A percentile compares a stretch with the other conserved stretches of the same genome.
Evolutionary conservation across 1,140 invertebrate species (phyloP).

Genomic region (Pentalonia nigronervosa): DNA sequence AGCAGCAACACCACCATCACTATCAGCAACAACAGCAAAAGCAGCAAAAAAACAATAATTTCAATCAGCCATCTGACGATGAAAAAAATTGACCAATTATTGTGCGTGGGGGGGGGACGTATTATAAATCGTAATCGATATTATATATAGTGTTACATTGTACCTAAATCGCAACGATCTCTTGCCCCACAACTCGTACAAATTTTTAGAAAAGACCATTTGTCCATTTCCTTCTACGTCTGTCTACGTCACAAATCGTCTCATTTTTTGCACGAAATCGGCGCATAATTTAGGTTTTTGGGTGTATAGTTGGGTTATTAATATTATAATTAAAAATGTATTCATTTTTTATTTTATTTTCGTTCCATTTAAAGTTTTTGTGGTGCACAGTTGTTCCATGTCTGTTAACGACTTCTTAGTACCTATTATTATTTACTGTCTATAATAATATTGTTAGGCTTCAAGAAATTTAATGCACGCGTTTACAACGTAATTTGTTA

Average conservation of each 20-base stretch:
- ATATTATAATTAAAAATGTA: neutral
- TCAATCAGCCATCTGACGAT: neutral
- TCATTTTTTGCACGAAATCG: slow-evolving; percentile 15
- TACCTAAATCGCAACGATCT: slow-evolving; percentile 46
- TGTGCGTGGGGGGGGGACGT: neutral
- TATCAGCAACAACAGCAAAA: slow-evolving; percentile 3
- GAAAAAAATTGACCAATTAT: neutral
- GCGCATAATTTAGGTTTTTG: slow-evolving; percentile 7
- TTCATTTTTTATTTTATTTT: neutral
- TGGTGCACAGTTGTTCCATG: neutral
- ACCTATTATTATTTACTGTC: neutral
- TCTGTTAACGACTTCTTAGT: neutral
- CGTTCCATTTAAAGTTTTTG: neutral
- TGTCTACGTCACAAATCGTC: slow-evolving; percentile 13
- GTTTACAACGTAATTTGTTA: neutral
- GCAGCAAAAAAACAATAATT: slow-evolving; percentile 13
- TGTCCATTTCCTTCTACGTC: slow-evolving; percentile 20
- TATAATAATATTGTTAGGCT: slow-evolving; percentile 20
- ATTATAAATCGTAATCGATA: neutral
- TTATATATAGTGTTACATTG: slow-evolving; percentile 31
- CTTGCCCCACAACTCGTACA: neutral
- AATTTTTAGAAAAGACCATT: slow-evolving; percentile 1
- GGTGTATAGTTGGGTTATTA: neutral
- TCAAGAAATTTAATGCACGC: neutral
- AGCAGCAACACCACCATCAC: neutral